Conservation (phyloP, 2,797 vertebrate genomes). For the Sebastes elongatus region DNA sequence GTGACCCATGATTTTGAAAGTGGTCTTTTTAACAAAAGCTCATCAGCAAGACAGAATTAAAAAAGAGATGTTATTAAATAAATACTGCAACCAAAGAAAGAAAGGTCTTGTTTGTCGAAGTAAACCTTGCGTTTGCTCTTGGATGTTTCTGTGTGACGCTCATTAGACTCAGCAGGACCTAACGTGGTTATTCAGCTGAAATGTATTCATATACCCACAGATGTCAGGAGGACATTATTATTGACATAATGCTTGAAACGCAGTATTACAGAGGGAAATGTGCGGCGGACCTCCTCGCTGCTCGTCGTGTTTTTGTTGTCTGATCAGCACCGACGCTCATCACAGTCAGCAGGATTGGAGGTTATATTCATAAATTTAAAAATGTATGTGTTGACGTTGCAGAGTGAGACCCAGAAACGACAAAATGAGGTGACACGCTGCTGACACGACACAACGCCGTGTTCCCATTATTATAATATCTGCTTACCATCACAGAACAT, state of each 20-base stretch:
- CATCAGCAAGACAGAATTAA: background rate
- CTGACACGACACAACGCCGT: constrained; percentile 43
- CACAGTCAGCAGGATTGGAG: constrained; percentile 62
- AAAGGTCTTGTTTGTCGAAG: background rate
- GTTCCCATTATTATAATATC: constrained; percentile 49
- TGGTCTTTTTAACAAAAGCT: background rate
- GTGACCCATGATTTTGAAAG: too few relatives aligned
- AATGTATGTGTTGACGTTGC: constrained; percentile 58
- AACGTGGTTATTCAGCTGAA: constrained; percentile 5
- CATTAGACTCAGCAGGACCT: constrained; percentile 26
- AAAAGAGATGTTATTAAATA: background rate
- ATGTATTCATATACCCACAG: constrained; percentile 5
- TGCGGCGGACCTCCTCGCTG: background rate
- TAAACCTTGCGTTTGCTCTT: background rate
- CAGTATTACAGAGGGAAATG: constrained; percentile 21
- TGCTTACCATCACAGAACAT: constrained; percentile 51
- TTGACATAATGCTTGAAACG: constrained; percentile 44
- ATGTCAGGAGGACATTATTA: constrained; percentile 29
- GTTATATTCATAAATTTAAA: constrained; percentile 53
- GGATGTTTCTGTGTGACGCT: background rate
- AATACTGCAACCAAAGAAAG: background rate
- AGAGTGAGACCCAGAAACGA: constrained; percentile 57
- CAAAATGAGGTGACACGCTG: constrained; percentile 54
- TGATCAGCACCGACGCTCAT: constrained; percentile 41
- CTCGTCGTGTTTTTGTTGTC: constrained; percentile 31